Evolutionary conservation across 1,140 invertebrate species (phyloP), one percentile per base, ranked within the genome.

Genomic region (Cryptotermes secundus): DNA sequence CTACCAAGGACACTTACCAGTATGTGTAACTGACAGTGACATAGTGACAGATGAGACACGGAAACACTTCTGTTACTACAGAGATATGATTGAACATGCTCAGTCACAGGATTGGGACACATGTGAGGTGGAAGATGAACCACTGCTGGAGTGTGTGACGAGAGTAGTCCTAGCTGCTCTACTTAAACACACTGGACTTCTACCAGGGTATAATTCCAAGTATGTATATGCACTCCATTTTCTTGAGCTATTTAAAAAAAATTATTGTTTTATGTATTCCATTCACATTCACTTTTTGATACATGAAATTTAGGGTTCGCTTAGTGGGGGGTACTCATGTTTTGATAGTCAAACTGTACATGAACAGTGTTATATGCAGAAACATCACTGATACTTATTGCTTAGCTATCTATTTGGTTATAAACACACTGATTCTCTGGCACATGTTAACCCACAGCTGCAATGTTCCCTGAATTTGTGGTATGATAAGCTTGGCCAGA

Each of bases 111-210:
- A 92, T 84, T 92, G 90, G 89, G 91, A 92, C 86, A 91, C 91
- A 0, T 90, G 88, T 88, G 91, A 92, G 83, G 84, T 90, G 26
- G 86, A 89, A 42, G 90, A 91, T 84, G 90, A 91, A 72, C 87
- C 87, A 26, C 86, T 92, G 34, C 86, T 93, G 53, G 91, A 93
- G 49, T 88, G 88, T 24, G 89, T 92, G 16, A 89, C 91, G 6
- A 87, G 91, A 83, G 90, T 92, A 84, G 89, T 92, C 84, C 86
- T 93, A 35, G 89, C 92, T n/a, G 90, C 90, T 16, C 86, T 92
- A 26, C 86, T 93, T 9, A 92, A 92, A 86, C 92, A 93, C 83
- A 91, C 91, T 31, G 91, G 91, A 22, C 86, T 91, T 12, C 72
- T 86, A 0, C n/a, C 83, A 22, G 79, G 84, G 12, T 38, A 34